Conservation (phyloP, 2,888 invertebrate species). For the Scaptomyza flava region DNA sequence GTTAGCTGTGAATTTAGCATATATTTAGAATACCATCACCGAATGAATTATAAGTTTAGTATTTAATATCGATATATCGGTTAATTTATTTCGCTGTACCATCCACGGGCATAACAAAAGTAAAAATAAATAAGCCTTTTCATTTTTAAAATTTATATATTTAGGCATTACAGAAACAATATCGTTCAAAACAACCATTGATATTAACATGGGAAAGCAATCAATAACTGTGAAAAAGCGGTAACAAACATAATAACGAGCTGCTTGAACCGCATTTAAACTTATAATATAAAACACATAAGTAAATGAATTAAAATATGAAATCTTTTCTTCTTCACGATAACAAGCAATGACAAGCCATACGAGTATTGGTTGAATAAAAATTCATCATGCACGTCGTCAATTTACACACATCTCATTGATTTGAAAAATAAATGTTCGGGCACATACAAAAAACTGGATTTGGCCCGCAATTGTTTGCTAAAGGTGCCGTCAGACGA, state of each 20-base stretch:
- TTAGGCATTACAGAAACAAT: not conserved
- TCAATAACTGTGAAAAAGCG: not conserved
- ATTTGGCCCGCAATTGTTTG: constrained; percentile 60
- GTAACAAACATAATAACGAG: not conserved
- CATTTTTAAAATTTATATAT: not conserved
- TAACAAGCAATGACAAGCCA: not conserved
- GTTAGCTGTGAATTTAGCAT: not conserved
- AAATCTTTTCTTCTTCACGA: constrained; percentile 1
- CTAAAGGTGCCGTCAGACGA: constrained; percentile 16
- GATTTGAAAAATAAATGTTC: constrained; percentile 3
- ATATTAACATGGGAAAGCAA: not conserved
- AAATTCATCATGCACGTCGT: constrained; percentile 56
- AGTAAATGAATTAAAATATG: not conserved
- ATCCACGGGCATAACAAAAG: not conserved
- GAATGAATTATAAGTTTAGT: too few species aligned
- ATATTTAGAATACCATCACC: not conserved
- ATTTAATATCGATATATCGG: too few species aligned
- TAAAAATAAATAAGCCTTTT: not conserved
- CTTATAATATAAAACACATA: not conserved
- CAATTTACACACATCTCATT: constrained; percentile 31
- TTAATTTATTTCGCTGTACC: too few species aligned
- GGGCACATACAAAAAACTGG: constrained; percentile 43
- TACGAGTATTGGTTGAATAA: constrained; percentile 58
- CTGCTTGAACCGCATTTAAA: not conserved
- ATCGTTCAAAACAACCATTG: not conserved